A percentile compares a stretch with the other conserved stretches of the same genome.
Evolutionary conservation across 2,888 invertebrate species (phyloP).

Genomic region (Anoplius nigerrimus): DNA sequence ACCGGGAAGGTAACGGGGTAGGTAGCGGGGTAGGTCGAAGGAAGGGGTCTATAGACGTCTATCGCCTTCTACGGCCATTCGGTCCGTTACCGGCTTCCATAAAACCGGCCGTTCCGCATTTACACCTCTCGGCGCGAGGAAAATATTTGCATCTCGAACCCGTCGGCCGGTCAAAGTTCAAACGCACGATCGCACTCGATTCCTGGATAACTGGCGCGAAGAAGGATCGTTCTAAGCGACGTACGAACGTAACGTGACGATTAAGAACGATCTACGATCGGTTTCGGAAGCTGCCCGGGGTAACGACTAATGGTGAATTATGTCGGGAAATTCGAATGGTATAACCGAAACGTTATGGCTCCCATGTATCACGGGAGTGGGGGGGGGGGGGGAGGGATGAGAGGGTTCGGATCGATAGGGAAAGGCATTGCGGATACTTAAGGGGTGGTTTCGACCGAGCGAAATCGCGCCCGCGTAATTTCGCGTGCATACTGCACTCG

Average conservation of each 20-base stretch:
- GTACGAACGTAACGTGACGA: conserved; percentile 12
- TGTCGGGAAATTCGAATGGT: conserved; percentile 28
- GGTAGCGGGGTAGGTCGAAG: too few species aligned
- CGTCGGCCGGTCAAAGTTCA: too few species aligned
- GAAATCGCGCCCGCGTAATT: conserved; percentile 43
- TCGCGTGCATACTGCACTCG: conserved; percentile 38
- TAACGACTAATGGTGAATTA: conserved; percentile 40
- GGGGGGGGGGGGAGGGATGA: too few species aligned
- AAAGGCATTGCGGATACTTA: conserved; percentile 39
- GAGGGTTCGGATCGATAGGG: conserved; percentile 23
- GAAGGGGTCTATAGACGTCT: neutral
- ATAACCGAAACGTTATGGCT: conserved; percentile 29
- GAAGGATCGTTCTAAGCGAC: neutral
- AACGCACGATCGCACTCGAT: too few species aligned
- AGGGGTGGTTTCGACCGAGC: conserved; percentile 34
- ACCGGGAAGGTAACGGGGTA: too few species aligned
- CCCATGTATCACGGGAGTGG: conserved; percentile 32
- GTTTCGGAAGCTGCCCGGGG: conserved; percentile 18
- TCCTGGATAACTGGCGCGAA: neutral
- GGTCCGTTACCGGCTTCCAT: conserved; percentile 26
- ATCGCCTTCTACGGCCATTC: neutral
- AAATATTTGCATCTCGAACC: neutral
- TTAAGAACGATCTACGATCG: conserved; percentile 18
- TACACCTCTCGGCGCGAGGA: neutral
- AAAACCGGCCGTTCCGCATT: conserved; percentile 28